Percentiles rank a stretch among this genome's conserved stretches.
Conservation (phyloP, 2,113 vertebrate genomes). For the Puffinus mauretanicus region DNA sequence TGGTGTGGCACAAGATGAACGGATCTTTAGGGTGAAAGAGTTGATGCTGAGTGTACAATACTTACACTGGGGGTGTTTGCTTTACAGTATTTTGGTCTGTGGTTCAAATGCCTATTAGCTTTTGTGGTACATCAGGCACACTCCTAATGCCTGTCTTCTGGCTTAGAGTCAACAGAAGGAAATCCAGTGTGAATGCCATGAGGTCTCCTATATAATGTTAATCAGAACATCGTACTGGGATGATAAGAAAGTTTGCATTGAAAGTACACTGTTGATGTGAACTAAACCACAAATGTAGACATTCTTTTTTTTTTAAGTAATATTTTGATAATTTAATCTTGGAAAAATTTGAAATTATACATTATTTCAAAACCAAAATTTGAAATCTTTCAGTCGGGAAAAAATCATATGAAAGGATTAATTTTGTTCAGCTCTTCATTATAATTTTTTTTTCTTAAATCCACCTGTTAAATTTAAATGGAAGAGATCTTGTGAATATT, state of each 20-base stretch:
- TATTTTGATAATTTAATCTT: not conserved
- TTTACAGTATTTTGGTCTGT: not conserved
- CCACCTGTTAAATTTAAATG: not conserved
- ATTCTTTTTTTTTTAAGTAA: not conserved
- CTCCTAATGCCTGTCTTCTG: not conserved
- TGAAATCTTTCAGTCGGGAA: not conserved
- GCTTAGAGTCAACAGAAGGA: not conserved
- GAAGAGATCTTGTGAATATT: not conserved
- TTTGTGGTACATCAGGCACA: not conserved
- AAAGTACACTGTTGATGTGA: not conserved
- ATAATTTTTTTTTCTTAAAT: not conserved
- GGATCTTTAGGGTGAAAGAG: not conserved
- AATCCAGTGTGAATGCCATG: accelerated
- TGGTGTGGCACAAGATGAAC: not conserved
- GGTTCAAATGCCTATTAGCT: not conserved
- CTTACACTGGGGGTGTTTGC: not conserved
- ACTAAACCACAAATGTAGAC: not conserved
- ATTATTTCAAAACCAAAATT: not conserved
- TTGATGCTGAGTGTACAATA: not conserved
- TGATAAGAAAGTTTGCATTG: not conserved
- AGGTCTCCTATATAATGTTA: not conserved
- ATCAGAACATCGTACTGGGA: not conserved
- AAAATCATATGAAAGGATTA: not conserved
- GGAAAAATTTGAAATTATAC: not conserved
- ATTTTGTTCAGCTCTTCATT: not conserved